A percentile compares a stretch with the other conserved stretches of the same genome.
Evolutionary conservation across 2,113 vertebrate genomes (phyloP).

Genomic region (Stercorarius parasiticus): DNA sequence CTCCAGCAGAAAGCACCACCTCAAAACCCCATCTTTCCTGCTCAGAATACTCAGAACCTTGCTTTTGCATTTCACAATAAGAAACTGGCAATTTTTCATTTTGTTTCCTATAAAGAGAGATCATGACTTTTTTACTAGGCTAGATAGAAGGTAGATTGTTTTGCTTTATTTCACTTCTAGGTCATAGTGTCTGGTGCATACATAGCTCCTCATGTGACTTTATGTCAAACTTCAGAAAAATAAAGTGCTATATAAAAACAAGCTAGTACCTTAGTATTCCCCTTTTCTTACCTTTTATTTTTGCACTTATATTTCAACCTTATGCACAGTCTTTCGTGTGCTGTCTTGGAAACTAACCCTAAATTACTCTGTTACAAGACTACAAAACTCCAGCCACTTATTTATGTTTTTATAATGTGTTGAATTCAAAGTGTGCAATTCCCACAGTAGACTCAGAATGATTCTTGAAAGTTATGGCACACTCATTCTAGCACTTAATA

Average conservation of each 20-base stretch:
- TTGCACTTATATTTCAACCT: background rate
- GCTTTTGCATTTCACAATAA: background rate
- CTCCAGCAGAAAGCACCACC: background rate
- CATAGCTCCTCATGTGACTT: background rate
- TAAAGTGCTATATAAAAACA: background rate
- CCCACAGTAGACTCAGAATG: background rate
- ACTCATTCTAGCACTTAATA: background rate
- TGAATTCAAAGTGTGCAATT: background rate
- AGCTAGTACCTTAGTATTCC: background rate
- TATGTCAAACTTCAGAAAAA: background rate
- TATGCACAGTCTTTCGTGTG: background rate
- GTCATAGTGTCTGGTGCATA: background rate
- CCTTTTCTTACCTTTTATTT: background rate
- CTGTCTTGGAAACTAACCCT: background rate
- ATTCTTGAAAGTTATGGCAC: background rate
- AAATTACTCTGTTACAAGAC: background rate
- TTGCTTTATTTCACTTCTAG: background rate
- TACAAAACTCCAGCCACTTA: background rate
- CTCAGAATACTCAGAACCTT: background rate
- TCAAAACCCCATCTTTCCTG: background rate
- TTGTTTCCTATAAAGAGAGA: background rate
- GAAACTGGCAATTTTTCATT: background rate
- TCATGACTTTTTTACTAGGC: background rate
- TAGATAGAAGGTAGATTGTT: background rate
- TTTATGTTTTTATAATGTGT: background rate